Base-by-base conservation (phyloP, 2,888 invertebrate species). In the Entomobrya multifasciata region DNA sequence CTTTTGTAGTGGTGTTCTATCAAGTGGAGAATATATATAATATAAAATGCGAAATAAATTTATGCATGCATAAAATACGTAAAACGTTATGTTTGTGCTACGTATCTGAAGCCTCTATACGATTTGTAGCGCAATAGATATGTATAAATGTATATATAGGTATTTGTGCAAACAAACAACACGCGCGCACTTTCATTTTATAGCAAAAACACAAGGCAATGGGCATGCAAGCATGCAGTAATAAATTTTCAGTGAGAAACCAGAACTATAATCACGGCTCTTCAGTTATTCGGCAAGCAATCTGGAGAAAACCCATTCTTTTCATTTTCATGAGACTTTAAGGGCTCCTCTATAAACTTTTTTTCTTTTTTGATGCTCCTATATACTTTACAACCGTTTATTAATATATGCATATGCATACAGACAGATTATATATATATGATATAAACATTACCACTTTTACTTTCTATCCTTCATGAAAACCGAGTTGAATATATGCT, bases 321-420 rank as follows among this genome's bases (percentile, higher is more conserved):
- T 55, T 77, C 72, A 78, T 77, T 78, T 86, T 79, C 86, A 86
- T 79, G 70, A 78, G 78, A 86, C 79, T 86, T 86, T 79, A 86
- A 79, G 79, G 79, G 72, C 74, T 86, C 70, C 49, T n/a, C 22
- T 65, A 62, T 65, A 83, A 62, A 52, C 47, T 57, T 77, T 30
- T 70, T 70, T 44, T 22, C 57, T 13, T 22, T 25, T 62, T 62
- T 62, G 62, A 62, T 62, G 62, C 62, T 62, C 11, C 62, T 13
- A 30, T 62, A n/a, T n/a, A n/a, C n/a, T n/a, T n/a, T n/a, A n/a
- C n/a, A n/a, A n/a, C n/a, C n/a, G n/a, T n/a, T n/a, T n/a, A n/a
- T n/a, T n/a, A n/a, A n/a, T n/a, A n/a, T n/a, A n/a, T n/a, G n/a
- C n/a, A n/a, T n/a, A n/a, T n/a, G n/a, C n/a, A n/a, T n/a, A n/a